phyloP scores from a whole-genome alignment of 2,113 vertebrate species.

The Verasper variegatus region DNA sequence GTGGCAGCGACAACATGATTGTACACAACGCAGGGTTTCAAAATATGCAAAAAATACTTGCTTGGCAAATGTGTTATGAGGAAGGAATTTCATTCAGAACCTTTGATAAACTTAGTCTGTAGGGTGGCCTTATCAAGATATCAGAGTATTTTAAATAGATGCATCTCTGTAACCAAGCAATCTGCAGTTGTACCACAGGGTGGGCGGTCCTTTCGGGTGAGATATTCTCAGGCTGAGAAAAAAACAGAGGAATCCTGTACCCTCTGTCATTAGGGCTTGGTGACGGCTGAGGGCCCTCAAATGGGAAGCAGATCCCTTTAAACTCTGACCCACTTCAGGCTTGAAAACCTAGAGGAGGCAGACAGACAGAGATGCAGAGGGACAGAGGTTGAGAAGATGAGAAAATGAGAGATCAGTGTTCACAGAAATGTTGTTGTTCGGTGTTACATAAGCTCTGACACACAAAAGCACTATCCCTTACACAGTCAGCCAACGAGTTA shows the following conservation, averaged over 20 bases:
- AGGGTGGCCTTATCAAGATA: constrained; percentile 3
- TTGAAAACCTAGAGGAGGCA: constrained; percentile 48
- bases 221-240: constrained; percentile 40
- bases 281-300: constrained; percentile 49
- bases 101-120: too few species aligned
- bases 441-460: constrained; percentile 11
- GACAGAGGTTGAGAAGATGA: constrained; percentile 26
- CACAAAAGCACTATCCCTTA: constrained; percentile 13
- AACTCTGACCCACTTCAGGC: constrained; percentile 69
- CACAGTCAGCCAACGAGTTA: constrained; percentile 5
- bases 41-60: background rate
- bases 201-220: constrained; percentile 24
- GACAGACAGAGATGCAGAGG: constrained; percentile 18
- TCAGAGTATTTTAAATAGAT: constrained; percentile 24
- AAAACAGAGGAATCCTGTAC: constrained; percentile 36
- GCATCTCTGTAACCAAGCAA: constrained; percentile 18
- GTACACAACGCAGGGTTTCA: background rate
- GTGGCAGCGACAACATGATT: background rate
- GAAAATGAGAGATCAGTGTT: constrained; percentile 16
- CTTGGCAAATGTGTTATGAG: too few species aligned
- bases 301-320: constrained; percentile 66
- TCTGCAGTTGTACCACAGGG: constrained; percentile 18
- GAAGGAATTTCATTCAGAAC: too few species aligned
- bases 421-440: constrained; percentile 21
- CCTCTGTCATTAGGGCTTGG: constrained; percentile 63